Base-by-base conservation (phyloP, 1,140 invertebrate species). In the Cephus cinctus region DNA sequence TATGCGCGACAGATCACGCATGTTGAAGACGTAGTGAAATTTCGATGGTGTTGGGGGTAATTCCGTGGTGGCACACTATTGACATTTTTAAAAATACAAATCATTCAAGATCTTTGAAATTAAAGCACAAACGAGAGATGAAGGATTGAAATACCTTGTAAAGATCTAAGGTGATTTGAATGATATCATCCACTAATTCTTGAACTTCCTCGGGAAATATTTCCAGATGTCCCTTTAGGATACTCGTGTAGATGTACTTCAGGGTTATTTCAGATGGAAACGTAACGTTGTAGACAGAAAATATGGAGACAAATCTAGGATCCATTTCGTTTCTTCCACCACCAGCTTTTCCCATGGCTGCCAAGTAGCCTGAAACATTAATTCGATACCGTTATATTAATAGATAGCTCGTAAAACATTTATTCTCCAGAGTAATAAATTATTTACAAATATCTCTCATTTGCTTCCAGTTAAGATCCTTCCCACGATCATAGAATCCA, bases 11-110 rank as follows among this genome's bases (percentile, higher is more conserved):
- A 96, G 74, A 78, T 96, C 93, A 50, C 92, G 82, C 71, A 96
- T 81, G 70, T 95, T 96, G 74, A 95, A 96, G 48, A 94, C 91
- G 71, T 96, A 96, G 71, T 96, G 92, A 75, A 96, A 96, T 70
- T 92, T 95, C 3, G 86, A 87, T 3, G 94, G 94, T 0, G 91
- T 95, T 12, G 92, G 91, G n/a, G 91, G 89, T 40, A 96, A 67
- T 54, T 92, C 85, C 12, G 79, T 75, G 40, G 88, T 83, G 22
- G 90, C 80, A 42, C 82, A 77, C 82, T 87, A 54, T 31, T 19
- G 3, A 38, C 9, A 21, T 23, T 15, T 38, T 9, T 30, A 43
- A 18, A 15, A n/a, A 6, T n/a, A 11, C 8, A 42, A 16, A 30
- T 14, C n/a, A 27, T 42, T 40, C 12, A 25, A 32, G 1, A 8